Evolutionary conservation across 2,797 vertebrate species (phyloP).

Genomic region (Arctocebus calabarensis): DNA sequence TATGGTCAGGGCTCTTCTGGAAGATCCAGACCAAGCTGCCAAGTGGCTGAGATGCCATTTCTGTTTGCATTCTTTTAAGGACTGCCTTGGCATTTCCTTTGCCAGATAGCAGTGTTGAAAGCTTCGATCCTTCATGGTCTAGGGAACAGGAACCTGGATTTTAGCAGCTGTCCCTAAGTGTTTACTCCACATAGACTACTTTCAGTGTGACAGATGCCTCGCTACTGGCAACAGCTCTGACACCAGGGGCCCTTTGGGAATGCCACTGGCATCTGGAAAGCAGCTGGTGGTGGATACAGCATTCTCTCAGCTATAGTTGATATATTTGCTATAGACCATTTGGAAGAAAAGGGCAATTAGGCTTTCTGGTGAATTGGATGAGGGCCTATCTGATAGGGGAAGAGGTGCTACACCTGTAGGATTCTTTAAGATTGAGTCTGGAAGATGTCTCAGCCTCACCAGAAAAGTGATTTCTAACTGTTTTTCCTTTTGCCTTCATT

Average conservation of each 20-base stretch:
- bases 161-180: slow-evolving; percentile 83
- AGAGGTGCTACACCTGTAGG: slow-evolving; percentile 92
- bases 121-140: slow-evolving; percentile 86
- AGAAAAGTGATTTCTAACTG: slow-evolving; percentile 93
- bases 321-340: slow-evolving; percentile 89
- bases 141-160: slow-evolving; percentile 91
- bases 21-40: background rate
- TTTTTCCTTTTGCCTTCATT: slow-evolving; percentile 91
- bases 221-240: slow-evolving; percentile 91
- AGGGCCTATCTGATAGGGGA: slow-evolving; percentile 93
- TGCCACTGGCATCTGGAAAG: slow-evolving; percentile 89
- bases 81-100: background rate
- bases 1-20: background rate
- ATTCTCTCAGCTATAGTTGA: slow-evolving; percentile 89
- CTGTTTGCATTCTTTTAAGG: background rate
- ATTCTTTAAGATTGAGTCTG: slow-evolving; percentile 92
- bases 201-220: slow-evolving; percentile 88
- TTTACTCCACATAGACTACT: slow-evolving; percentile 81
- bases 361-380: slow-evolving; percentile 94
- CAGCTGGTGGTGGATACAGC: slow-evolving; percentile 76
- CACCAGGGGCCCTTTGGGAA: slow-evolving; percentile 93
- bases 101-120: background rate
- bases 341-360: slow-evolving; percentile 91
- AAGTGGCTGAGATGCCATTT: background rate
- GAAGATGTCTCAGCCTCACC: slow-evolving; percentile 90